A percentile compares a stretch with the other conserved stretches of the same genome.
Evolutionary conservation across 2,888 invertebrate species (phyloP).

Genomic region (Microplitis manilae): DNA sequence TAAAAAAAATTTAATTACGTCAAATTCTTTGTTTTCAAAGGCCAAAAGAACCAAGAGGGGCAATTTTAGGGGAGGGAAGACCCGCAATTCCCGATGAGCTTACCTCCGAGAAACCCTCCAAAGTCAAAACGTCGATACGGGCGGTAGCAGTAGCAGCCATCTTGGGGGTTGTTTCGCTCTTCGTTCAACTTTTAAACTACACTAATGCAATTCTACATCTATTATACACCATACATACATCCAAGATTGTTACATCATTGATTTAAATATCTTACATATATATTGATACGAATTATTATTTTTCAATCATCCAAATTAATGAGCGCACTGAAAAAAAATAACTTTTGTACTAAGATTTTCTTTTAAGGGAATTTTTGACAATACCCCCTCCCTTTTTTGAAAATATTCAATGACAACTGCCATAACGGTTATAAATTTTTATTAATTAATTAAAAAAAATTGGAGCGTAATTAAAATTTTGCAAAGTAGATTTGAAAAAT

Average conservation of each 20-base stretch:
- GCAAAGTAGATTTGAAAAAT: too few species aligned
- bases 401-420: too few species aligned
- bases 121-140: conserved; percentile 71
- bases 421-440: too few species aligned
- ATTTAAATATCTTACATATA: conserved; percentile 3
- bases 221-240: not conserved
- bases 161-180: conserved; percentile 65
- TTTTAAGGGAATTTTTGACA: too few species aligned
- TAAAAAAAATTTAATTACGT: conserved; percentile 67
- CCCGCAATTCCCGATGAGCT: conserved; percentile 71
- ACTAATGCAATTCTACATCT: conserved; percentile 59
- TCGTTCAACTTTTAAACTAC: conserved; percentile 56
- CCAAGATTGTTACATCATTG: conserved; percentile 1
- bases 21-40: conserved; percentile 67
- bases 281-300: too few species aligned
- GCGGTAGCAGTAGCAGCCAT: conserved; percentile 61
- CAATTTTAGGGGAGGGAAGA: conserved; percentile 69
- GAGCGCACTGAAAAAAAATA: too few species aligned
- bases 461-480: too few species aligned
- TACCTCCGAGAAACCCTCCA: conserved; percentile 70
- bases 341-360: too few species aligned
- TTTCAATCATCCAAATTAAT: too few species aligned
- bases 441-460: too few species aligned
- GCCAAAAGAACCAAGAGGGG: conserved; percentile 54
- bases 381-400: too few species aligned